phyloP scores from a whole-genome alignment of 1,140 invertebrate genomes.

The Lycorma delicatula region DNA sequence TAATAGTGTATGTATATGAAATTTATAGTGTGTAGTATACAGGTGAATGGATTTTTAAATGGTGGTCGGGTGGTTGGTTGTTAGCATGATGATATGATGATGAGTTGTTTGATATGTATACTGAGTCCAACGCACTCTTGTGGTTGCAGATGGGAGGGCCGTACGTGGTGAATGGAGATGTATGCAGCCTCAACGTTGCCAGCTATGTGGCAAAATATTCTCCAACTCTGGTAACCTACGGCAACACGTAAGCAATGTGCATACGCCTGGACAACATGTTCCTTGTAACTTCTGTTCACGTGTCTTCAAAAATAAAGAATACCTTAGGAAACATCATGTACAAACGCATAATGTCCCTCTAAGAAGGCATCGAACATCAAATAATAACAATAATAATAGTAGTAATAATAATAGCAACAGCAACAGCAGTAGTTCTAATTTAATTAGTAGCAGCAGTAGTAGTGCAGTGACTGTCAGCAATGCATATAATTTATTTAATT shows the following conservation, averaged over 20 bases:
- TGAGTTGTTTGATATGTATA: no score
- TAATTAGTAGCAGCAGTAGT: no score
- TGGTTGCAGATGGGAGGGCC: constrained; percentile 1
- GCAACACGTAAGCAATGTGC: constrained; percentile 65
- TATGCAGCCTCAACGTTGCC: constrained; percentile 40
- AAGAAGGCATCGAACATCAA: constrained; percentile 15
- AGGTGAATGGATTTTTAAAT: no score
- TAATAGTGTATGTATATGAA: no score
- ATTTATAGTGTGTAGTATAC: no score
- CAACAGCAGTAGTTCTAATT: no score
- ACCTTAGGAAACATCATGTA: constrained; percentile 58
- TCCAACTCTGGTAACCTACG: constrained; percentile 57
- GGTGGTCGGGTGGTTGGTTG: no score
- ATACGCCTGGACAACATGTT: constrained; percentile 54
- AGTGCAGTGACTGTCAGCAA: no score
- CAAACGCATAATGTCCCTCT: constrained; percentile 46
- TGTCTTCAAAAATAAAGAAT: constrained; percentile 60
- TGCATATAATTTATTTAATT: not conserved
- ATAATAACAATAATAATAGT: no score
- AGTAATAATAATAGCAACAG: no score
- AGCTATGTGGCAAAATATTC: constrained; percentile 57
- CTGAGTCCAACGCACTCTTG: no score
- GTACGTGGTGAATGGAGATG: constrained; percentile 28
- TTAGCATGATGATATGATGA: no score
- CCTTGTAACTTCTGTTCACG: constrained; percentile 56